Base-by-base conservation (phyloP, 2,797 vertebrate species). In the Limosa lapponica region DNA sequence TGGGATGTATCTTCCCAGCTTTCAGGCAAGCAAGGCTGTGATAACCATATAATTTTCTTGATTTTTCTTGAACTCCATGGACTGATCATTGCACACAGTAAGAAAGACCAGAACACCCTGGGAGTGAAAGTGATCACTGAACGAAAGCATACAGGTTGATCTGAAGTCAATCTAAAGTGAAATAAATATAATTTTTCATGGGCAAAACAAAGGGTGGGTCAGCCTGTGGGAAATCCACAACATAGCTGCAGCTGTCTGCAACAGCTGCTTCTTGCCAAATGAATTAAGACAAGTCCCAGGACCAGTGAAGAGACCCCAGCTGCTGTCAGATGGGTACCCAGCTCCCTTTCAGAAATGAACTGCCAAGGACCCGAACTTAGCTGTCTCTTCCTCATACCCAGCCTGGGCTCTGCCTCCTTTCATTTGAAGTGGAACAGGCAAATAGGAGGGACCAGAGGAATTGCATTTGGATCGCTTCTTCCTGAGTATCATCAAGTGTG, bases 401-500 rank as follows among this genome's bases (percentile, higher is more conserved):
- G 3, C 15, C 24, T 25, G 19, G 11, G 6, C 15, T 62, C 12
- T 77, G 16, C 8, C 1, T 4, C 16, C 15, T 59, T 74, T 82
- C 12, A 15, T 34, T 16, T 71, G 44, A 55, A 25, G 13, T 30
- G 25, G 19, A 82, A 30, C 8, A 6, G 7, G 28, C 5, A 73
- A 48, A 25, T 12, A 32, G 34, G 25, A 93, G 23, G 8, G 36
- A 46, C 15, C 36, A 79, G 67, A 65, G 61, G 59, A 91, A n/a
- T 27, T 16, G 16, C 3, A n/a, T 25, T 61, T 67, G 10, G 24
- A 11, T 32, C 0, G 1, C 6, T 87, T 43, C 22, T 62, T 39
- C 25, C 18, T 7, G 11, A 9, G 24, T 34, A 9, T 28, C 19
- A 37, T 7, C 25, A 44, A 3, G 9, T 13, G 6, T 36, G 37